phyloP scores from a whole-genome alignment of 1,140 invertebrate species.

The Calephelis nemesis region DNA sequence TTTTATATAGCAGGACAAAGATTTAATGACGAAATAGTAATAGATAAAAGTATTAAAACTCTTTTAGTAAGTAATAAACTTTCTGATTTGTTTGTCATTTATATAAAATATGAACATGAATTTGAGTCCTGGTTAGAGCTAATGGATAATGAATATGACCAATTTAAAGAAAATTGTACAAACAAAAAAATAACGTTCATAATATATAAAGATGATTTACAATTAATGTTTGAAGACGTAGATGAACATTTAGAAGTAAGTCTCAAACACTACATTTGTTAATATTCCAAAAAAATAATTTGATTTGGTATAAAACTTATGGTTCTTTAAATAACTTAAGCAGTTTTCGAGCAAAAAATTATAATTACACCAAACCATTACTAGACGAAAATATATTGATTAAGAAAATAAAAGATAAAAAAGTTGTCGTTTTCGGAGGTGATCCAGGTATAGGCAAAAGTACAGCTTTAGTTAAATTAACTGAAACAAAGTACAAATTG shows the following conservation, averaged over 20 bases:
- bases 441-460: conserved; percentile 15
- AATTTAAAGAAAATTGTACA: not conserved
- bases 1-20: not conserved
- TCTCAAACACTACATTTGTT: not conserved
- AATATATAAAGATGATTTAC: not conserved
- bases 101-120: not conserved
- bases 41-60: not conserved
- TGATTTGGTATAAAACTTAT: not conserved
- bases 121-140: conserved; percentile 1
- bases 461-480: conserved; percentile 8
- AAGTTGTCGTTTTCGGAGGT: conserved; percentile 1
- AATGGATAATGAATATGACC: not conserved
- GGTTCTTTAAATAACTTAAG: not conserved
- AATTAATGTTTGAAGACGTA: not conserved
- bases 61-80: not conserved
- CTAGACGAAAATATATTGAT: not conserved
- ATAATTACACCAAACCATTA: not conserved
- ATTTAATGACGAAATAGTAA: conserved; percentile 2
- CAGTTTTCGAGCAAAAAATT: not conserved
- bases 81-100: not conserved
- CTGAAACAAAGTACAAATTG: not conserved
- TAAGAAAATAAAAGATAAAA: not conserved
- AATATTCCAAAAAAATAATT: conserved; percentile 1
- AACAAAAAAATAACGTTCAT: not conserved
- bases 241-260: not conserved